Conservation (phyloP, 2,888 invertebrate genomes). For the Lepidocyrtoides sp. region DNA sequence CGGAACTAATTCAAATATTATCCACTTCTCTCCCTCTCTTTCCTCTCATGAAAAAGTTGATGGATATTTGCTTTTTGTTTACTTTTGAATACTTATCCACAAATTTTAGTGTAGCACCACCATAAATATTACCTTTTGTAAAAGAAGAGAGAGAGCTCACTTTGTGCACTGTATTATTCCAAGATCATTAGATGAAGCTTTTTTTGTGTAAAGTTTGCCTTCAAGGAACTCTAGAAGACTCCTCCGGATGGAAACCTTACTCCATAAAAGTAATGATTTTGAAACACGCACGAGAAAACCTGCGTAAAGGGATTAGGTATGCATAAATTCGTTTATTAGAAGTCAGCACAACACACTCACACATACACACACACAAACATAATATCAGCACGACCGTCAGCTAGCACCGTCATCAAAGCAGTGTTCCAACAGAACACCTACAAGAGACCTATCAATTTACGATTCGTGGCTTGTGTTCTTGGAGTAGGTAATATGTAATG, state of each 20-base stretch:
- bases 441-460: constrained; percentile 7
- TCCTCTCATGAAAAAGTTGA: background rate
- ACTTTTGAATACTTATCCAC: constrained; percentile 3
- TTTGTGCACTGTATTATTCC: background rate
- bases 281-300: constrained; percentile 59
- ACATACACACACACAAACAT: background rate
- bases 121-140: background rate
- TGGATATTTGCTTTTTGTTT: background rate
- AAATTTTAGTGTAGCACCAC: background rate
- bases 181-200: too few relatives aligned
- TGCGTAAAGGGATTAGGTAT: constrained; percentile 41
- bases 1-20: constrained; percentile 36
- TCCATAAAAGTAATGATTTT: constrained; percentile 56
- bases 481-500: background rate
- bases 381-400: too few relatives aligned
- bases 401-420: background rate
- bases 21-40: background rate
- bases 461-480: background rate
- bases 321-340: constrained; percentile 31
- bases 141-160: background rate
- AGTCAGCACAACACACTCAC: too few relatives aligned
- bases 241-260: background rate
- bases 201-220: background rate
- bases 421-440: constrained; percentile 10
- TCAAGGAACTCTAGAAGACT: background rate